Conservation (phyloP, 2,113 vertebrate species). For the Hemiprocne comata region DNA sequence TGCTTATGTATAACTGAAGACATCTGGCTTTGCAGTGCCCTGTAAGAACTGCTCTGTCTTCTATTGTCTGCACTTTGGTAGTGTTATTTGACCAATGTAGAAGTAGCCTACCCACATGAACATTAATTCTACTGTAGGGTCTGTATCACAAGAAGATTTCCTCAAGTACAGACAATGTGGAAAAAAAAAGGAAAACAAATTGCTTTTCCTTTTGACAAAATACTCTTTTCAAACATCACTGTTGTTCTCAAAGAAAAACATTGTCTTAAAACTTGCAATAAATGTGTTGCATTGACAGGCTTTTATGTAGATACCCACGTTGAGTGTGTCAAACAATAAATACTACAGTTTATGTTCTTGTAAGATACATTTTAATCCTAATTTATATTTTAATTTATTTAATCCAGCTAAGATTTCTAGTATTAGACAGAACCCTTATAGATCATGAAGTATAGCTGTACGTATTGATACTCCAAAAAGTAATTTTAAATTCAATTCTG, state of each 20-base stretch:
- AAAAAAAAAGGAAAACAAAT: neutral
- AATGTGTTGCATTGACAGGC: neutral
- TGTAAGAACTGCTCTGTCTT: neutral
- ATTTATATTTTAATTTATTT: neutral
- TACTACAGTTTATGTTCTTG: neutral
- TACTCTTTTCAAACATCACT: neutral
- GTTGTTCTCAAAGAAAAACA: neutral
- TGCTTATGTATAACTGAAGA: accelerated
- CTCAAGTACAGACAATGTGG: neutral
- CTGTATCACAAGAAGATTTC: neutral
- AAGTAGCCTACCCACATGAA: neutral
- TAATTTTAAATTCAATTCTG: neutral
- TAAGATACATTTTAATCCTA: neutral
- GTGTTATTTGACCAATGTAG: neutral
- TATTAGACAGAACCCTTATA: neutral
- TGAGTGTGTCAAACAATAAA: neutral
- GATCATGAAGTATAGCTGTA: neutral
- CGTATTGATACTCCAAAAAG: neutral
- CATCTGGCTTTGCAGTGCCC: neutral
- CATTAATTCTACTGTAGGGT: neutral
- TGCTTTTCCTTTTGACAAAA: neutral
- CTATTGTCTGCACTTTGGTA: neutral
- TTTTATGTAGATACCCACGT: neutral
- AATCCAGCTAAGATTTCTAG: neutral
- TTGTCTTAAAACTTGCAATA: neutral